phyloP scores from a whole-genome alignment of 1,140 invertebrate genomes.

The Nebria ingens region DNA sequence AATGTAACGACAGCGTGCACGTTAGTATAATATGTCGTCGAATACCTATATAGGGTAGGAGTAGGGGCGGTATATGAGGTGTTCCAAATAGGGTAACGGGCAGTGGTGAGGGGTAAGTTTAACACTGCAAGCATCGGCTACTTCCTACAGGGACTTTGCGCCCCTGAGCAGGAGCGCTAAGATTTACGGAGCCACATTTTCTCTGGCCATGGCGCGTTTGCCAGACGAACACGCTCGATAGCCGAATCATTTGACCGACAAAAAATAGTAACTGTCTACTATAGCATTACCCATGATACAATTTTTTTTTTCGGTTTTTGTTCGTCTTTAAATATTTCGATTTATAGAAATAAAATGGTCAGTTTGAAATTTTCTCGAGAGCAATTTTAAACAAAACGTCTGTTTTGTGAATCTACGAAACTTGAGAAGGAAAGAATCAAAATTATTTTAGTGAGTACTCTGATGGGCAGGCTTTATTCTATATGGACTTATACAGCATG shows the following conservation, averaged over 20 bases:
- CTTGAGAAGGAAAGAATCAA: no score
- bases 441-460: no score
- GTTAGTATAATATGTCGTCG: neutral
- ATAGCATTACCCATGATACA: no score
- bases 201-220: neutral
- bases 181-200: slow-evolving; percentile 2
- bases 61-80: neutral
- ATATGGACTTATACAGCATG: no score
- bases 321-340: no score
- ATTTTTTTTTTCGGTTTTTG: no score
- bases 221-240: neutral
- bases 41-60: neutral
- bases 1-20: neutral
- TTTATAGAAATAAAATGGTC: no score
- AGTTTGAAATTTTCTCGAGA: no score
- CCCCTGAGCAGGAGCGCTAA: neutral
- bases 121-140: neutral
- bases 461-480: no score
- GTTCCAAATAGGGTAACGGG: neutral
- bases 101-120: neutral
- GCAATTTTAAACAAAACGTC: no score
- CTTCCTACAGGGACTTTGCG: neutral
- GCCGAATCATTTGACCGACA: neutral
- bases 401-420: no score
- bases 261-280: no score